These are phyloP conservation scores for Strongylocentrotus purpuratus DNA, from an alignment of 35 echinoderm and acorn worm species.

Conservation along the genomic window DNA sequence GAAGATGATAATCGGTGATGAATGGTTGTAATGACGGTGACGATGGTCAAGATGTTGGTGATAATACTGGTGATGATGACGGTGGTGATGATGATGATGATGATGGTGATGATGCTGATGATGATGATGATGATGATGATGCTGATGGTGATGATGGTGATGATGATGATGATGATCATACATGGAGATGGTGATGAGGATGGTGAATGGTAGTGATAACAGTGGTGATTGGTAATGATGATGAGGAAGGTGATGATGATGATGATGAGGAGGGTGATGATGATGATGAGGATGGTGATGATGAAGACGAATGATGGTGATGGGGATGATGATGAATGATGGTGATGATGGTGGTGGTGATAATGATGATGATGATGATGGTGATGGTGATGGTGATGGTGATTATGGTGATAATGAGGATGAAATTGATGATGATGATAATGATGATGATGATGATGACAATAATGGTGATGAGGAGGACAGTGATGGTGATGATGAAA, in stretches of 20 bases:
- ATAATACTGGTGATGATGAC: not conserved
- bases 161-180: not conserved
- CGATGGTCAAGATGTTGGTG: not conserved
- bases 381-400: not conserved
- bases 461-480: not conserved
- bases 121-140: constrained; percentile 25
- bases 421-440: not conserved
- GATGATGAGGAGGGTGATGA: not conserved
- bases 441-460: not conserved
- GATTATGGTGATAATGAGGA: not conserved
- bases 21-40: not conserved
- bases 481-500: not conserved
- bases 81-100: not conserved
- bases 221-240: not conserved
- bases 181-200: not conserved
- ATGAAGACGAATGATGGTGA: not conserved
- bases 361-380: not conserved
- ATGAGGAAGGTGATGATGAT: not conserved
- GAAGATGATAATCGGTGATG: not conserved
- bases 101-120: not conserved
- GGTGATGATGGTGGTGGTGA: not conserved
- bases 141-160: not conserved
- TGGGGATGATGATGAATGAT: not conserved
- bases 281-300: not conserved
- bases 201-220: not conserved